These are phyloP conservation scores for Hemitrygon akajei DNA, from an alignment of 2,797 vertebrate genomes.

Conservation along the genomic window DNA sequence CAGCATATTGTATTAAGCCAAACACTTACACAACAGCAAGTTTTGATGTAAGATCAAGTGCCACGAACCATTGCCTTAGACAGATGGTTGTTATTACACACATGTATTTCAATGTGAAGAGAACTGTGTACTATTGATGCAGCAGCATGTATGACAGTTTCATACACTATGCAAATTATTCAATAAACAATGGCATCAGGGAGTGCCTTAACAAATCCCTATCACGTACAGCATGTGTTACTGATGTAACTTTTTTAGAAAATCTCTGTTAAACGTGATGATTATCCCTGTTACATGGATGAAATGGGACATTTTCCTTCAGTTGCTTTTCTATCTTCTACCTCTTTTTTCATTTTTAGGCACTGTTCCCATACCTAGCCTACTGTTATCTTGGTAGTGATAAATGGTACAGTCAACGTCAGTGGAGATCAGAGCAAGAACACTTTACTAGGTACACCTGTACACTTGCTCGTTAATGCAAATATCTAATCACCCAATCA, in stretches of 20 bases:
- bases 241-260: slow-evolving; percentile 1
- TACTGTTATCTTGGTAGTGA: neutral
- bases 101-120: slow-evolving; percentile 24
- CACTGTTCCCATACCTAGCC: neutral
- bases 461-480: too few species aligned
- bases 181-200: slow-evolving; percentile 26
- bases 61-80: slow-evolving; percentile 21
- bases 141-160: slow-evolving; percentile 29
- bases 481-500: too few species aligned
- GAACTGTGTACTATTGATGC: slow-evolving; percentile 26
- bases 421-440: neutral
- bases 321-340: neutral
- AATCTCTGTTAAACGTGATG: neutral
- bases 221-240: neutral
- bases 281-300: neutral
- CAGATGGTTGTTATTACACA: slow-evolving; percentile 23
- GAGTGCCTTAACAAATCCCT: slow-evolving; percentile 32
- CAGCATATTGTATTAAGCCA: slow-evolving; percentile 68
- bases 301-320: neutral
- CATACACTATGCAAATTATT: slow-evolving; percentile 34
- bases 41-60: neutral
- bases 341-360: neutral
- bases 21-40: slow-evolving; percentile 69
- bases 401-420: neutral
- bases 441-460: too few species aligned